A percentile compares a stretch with the other conserved stretches of the same genome.
These are phyloP conservation scores for Platycnemis pennipes DNA, from an alignment of 2,888 invertebrate genomes.

Conservation along the genomic window DNA sequence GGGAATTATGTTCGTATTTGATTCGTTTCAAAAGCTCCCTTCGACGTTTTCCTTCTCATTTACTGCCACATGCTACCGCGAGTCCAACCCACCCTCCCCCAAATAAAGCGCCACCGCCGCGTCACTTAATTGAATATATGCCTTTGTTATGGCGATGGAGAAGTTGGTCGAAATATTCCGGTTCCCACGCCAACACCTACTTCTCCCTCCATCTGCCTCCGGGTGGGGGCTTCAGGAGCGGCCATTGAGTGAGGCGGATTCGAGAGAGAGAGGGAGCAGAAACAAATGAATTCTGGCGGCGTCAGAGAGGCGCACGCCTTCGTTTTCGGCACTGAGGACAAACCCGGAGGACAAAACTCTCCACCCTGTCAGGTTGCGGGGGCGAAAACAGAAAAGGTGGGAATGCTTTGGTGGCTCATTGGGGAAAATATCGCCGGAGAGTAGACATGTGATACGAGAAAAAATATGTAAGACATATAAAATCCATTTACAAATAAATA, in stretches of 20 bases:
- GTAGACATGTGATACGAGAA: background rate
- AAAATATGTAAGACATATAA: too few relatives aligned
- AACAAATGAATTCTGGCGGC: background rate
- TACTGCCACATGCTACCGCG: background rate
- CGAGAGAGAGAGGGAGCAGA: background rate
- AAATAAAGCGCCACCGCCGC: background rate
- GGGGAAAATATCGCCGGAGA: background rate
- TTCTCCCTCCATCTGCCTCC: background rate
- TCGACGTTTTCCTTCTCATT: background rate
- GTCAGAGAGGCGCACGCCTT: background rate
- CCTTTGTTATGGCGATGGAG: background rate
- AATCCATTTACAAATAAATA: too few relatives aligned
- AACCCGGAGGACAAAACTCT: background rate
- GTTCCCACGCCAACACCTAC: background rate
- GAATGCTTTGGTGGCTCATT: background rate
- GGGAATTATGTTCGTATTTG: background rate
- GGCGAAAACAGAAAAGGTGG: background rate
- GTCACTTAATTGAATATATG: constrained; percentile 15
- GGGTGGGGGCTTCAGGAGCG: background rate
- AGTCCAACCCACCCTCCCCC: background rate
- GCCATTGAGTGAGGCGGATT: background rate
- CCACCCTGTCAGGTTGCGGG: background rate
- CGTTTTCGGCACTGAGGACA: background rate
- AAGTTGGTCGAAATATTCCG: background rate
- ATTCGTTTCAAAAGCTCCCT: background rate